Percentiles rank a stretch among this genome's conserved stretches.
Conservation (phyloP, 2,888 invertebrate genomes). For the Agonopterix arenella region DNA sequence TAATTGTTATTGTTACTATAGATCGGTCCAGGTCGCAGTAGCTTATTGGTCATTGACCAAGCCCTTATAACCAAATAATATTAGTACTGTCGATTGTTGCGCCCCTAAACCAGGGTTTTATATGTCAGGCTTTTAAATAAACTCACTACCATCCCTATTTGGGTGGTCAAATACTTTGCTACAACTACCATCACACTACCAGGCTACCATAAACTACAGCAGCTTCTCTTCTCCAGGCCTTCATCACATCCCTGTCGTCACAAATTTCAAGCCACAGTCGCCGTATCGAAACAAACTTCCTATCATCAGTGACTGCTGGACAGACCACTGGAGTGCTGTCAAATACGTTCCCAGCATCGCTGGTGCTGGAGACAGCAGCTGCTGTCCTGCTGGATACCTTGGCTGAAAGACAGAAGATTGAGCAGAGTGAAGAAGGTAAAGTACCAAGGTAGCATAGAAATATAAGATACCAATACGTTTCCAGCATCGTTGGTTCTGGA, state of each 20-base stretch:
- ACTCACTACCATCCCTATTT: no score
- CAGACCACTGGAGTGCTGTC: conserved; percentile 43
- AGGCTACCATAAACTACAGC: no score
- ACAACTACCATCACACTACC: no score
- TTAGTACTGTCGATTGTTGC: no score
- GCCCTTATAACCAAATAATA: no score
- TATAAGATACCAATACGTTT: conserved; percentile 31
- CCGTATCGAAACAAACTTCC: conserved; percentile 45
- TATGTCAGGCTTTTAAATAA: no score
- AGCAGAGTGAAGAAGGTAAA: conserved; percentile 24
- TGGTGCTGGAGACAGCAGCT: conserved; percentile 41
- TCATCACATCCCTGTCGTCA: conserved; percentile 31
- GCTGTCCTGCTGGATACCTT: conserved; percentile 31
- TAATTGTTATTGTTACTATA: no score
- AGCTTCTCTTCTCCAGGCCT: conserved; percentile 28
- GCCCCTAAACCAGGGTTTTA: no score
- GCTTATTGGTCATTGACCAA: no score
- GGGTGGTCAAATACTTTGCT: no score
- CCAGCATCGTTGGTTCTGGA: conserved; percentile 47
- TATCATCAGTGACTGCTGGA: conserved; percentile 27
- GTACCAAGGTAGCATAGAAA: neutral
- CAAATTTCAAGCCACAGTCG: conserved; percentile 44
- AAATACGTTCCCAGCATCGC: conserved; percentile 45
- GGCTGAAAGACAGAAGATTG: conserved; percentile 19
- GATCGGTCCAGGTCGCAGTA: no score